phyloP scores from a whole-genome alignment of 2,888 invertebrate species.

The Rhagium mordax region DNA sequence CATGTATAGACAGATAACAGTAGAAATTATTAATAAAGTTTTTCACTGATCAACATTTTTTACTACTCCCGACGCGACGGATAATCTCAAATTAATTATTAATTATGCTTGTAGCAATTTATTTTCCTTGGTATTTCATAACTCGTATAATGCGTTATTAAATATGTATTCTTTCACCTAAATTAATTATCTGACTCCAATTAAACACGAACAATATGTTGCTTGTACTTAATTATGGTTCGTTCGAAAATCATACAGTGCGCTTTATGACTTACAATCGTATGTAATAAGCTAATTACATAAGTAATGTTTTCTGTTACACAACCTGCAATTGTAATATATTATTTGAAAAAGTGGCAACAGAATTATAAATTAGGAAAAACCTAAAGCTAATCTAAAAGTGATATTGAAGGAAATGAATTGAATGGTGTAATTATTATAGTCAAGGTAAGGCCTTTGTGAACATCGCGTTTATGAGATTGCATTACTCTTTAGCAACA shows the following conservation, averaged over 20 bases:
- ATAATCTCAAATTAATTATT: not conserved
- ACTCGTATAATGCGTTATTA: not conserved
- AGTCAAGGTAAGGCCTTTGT: not conserved
- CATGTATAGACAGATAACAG: no score
- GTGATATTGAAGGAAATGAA: not conserved
- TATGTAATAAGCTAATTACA: slow-evolving; percentile 7
- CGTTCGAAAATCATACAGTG: not conserved
- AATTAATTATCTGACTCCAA: not conserved
- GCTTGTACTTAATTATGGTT: not conserved
- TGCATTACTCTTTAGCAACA: no score
- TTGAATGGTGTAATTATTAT: not conserved
- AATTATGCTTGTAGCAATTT: not conserved
- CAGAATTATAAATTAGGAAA: not conserved
- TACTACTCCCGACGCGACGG: not conserved
- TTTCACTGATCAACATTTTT: no score
- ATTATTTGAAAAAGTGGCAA: not conserved
- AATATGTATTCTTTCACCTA: not conserved
- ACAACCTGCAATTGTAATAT: not conserved
- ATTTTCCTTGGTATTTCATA: not conserved
- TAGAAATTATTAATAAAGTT: no score
- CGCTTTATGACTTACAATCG: not conserved
- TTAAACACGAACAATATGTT: not conserved
- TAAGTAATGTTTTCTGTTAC: slow-evolving; percentile 1
- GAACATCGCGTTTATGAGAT: not conserved
- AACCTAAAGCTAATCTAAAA: not conserved